A percentile compares a stretch with the other conserved stretches of the same genome.
Conservation (phyloP, 2,888 invertebrate species). For the Bombylius discolor region DNA sequence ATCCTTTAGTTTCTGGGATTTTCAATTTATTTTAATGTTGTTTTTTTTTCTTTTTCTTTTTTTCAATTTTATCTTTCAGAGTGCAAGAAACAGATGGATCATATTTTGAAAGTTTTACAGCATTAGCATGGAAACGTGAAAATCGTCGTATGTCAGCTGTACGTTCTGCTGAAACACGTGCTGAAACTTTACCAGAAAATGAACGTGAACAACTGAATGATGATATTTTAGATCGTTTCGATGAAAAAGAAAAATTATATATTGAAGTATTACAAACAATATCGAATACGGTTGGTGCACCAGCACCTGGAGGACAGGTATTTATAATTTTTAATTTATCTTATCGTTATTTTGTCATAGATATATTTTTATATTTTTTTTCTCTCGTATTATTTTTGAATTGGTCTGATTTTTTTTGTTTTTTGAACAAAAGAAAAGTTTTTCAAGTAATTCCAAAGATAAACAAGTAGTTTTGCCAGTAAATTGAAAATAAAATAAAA, state of each 20-base stretch:
- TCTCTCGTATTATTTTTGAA: too few relatives aligned
- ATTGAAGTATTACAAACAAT: conserved; percentile 91
- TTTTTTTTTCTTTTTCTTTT: conserved; percentile 4
- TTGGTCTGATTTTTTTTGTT: too few relatives aligned
- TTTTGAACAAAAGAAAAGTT: too few relatives aligned
- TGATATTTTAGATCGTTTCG: conserved; percentile 32
- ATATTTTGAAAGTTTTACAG: conserved; percentile 89
- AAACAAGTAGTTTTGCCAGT: too few relatives aligned
- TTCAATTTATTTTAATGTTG: conserved; percentile 1
- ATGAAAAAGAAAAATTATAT: conserved; percentile 58
- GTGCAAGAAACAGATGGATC: conserved; percentile 90
- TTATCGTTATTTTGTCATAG: too few relatives aligned
- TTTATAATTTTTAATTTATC: background rate
- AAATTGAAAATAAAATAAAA: too few relatives aligned
- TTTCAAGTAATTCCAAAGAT: too few relatives aligned
- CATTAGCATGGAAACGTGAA: conserved; percentile 83
- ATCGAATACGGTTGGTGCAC: conserved; percentile 76
- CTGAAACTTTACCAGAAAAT: conserved; percentile 48
- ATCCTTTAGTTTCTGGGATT: background rate
- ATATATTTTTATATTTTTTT: too few relatives aligned
- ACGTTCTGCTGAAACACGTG: conserved; percentile 60
- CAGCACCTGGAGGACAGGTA: conserved; percentile 55
- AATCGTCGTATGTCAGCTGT: conserved; percentile 69
- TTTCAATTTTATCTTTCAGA: conserved; percentile 39
- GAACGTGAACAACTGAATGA: conserved; percentile 34